Conservation (phyloP, 1,140 invertebrate species). For the Eupeodes corollae region DNA sequence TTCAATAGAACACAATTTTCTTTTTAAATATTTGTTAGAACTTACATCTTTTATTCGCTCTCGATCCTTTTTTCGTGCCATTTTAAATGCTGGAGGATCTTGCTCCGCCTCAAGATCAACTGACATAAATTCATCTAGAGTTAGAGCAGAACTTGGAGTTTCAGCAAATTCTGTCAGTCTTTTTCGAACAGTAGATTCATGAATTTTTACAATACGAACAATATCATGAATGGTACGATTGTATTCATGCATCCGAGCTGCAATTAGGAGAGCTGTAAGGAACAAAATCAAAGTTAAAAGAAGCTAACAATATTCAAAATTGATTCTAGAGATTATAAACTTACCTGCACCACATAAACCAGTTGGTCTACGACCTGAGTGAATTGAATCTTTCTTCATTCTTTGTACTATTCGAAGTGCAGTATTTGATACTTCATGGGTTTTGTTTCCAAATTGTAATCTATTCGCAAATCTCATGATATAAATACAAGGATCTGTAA, state of each 20-base stretch:
- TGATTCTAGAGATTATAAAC: constrained; percentile 8
- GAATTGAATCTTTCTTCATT: constrained; percentile 97
- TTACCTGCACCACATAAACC: constrained; percentile 91
- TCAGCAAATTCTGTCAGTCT: constrained; percentile 90
- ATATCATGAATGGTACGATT: constrained; percentile 78
- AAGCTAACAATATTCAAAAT: constrained; percentile 2
- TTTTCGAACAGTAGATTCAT: constrained; percentile 86
- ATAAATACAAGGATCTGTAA: constrained; percentile 86
- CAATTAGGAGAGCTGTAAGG: constrained; percentile 77
- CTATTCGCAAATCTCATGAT: constrained; percentile 90
- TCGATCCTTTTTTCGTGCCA: constrained; percentile 74
- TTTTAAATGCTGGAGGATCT: constrained; percentile 90
- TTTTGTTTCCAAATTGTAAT: constrained; percentile 83
- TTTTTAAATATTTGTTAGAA: constrained; percentile 2
- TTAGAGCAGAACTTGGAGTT: constrained; percentile 80
- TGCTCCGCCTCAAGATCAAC: constrained; percentile 94
- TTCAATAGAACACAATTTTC: neutral
- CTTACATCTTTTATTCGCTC: constrained; percentile 62
- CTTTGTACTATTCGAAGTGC: constrained; percentile 85
- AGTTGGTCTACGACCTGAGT: constrained; percentile 87
- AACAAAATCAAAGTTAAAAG: constrained; percentile 8
- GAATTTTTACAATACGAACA: constrained; percentile 91
- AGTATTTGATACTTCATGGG: constrained; percentile 89
- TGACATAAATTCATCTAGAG: constrained; percentile 93
- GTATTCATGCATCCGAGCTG: constrained; percentile 85